phyloP scores from a whole-genome alignment of 1,140 invertebrate genomes.

The Eriosoma lanigerum region DNA sequence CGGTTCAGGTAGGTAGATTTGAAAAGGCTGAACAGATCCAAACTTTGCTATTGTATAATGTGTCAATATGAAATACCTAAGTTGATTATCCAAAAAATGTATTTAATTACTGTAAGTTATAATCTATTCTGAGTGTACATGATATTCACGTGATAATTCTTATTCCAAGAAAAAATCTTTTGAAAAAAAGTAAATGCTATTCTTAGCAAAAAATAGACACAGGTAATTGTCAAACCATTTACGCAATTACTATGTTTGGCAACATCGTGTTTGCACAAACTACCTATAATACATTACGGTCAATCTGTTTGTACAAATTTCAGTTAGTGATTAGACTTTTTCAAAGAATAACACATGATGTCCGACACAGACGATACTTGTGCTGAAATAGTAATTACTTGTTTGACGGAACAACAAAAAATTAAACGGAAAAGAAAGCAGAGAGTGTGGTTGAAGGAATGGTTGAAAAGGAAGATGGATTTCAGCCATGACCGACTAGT shows the following conservation, averaged over 20 bases:
- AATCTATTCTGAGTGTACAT: too few relatives aligned
- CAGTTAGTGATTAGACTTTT: neutral
- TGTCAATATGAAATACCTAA: too few relatives aligned
- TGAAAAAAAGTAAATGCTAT: too few relatives aligned
- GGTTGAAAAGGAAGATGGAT: neutral
- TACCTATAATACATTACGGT: neutral
- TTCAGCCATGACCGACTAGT: constrained; percentile 1
- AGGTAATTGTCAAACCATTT: too few relatives aligned
- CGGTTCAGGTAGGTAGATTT: too few relatives aligned
- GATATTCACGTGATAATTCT: too few relatives aligned
- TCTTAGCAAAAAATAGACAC: too few relatives aligned
- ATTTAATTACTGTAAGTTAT: too few relatives aligned
- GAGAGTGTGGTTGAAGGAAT: constrained; percentile 24
- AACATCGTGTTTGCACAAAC: constrained; percentile 5
- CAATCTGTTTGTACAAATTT: neutral
- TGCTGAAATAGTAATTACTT: neutral
- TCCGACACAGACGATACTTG: constrained; percentile 13
- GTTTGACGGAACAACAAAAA: constrained; percentile 30
- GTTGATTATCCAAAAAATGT: too few relatives aligned
- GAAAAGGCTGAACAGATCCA: too few relatives aligned
- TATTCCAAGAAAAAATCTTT: too few relatives aligned
- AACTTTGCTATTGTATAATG: too few relatives aligned
- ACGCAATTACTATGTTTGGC: neutral
- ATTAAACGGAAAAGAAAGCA: constrained; percentile 20
- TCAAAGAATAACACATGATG: neutral